Evolutionary conservation across 1,140 invertebrate genomes (phyloP).

Genomic region (Drosophila tropicalis): DNA sequence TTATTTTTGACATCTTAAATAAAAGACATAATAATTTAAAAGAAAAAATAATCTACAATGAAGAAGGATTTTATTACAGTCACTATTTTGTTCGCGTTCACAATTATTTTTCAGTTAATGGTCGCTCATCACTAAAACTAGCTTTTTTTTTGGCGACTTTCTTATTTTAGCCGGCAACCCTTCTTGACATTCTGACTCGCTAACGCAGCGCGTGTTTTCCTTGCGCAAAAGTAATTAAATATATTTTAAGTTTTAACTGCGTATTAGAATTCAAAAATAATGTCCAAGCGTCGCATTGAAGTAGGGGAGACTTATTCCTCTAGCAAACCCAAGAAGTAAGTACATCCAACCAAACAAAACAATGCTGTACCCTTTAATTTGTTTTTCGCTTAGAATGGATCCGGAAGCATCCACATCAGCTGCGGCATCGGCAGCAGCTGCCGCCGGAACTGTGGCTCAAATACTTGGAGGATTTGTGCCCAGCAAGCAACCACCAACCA

Average conservation of each 20-base stretch:
- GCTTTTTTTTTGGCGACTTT: not conserved
- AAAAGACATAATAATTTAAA: too few species aligned
- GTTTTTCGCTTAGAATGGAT: not conserved
- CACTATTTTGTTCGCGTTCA: not conserved
- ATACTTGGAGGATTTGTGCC: constrained; percentile 83
- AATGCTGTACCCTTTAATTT: not conserved
- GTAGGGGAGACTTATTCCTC: constrained; percentile 91
- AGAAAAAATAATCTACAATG: too few species aligned
- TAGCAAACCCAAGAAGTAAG: constrained; percentile 88
- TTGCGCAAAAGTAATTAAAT: constrained; percentile 46
- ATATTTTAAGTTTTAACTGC: constrained; percentile 19
- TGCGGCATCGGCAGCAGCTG: constrained; percentile 71
- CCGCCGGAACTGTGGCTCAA: constrained; percentile 71
- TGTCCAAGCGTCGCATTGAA: constrained; percentile 93
- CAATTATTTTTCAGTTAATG: not conserved
- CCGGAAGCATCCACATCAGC: constrained; percentile 41
- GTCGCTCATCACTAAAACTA: not conserved
- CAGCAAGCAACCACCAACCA: constrained; percentile 79
- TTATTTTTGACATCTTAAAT: too few species aligned
- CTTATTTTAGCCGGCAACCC: not conserved
- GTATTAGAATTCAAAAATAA: constrained; percentile 68
- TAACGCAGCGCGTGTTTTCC: constrained; percentile 64
- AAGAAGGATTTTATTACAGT: too few species aligned
- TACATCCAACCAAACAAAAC: constrained; percentile 26
- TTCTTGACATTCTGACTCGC: constrained; percentile 59